Conservation (phyloP, 2,888 invertebrate genomes). For the Papilio protenor region DNA sequence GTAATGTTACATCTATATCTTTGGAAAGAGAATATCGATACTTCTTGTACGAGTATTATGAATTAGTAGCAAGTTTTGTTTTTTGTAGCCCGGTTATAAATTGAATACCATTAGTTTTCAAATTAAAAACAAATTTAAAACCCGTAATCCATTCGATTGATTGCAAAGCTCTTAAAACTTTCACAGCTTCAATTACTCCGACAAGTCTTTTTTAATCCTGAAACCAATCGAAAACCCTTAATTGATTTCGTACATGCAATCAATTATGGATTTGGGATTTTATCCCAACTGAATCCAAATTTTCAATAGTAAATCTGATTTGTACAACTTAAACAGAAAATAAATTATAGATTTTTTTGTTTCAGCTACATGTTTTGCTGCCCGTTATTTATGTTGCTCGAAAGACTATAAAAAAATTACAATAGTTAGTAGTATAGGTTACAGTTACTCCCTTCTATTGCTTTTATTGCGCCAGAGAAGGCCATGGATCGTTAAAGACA, state of each 20-base stretch:
- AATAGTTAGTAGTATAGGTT: no score
- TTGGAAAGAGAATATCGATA: no score
- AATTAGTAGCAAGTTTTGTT: not conserved
- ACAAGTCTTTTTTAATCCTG: constrained; percentile 36
- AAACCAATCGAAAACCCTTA: constrained; percentile 37
- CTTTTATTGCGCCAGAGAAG: no score
- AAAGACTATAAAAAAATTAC: no score
- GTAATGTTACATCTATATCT: not conserved
- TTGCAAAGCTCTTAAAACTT: constrained; percentile 34
- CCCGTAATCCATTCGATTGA: constrained; percentile 21
- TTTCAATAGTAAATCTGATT: not conserved
- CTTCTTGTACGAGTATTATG: no score
- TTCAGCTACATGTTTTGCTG: no score
- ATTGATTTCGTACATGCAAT: constrained; percentile 34
- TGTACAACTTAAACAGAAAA: not conserved
- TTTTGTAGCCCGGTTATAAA: not conserved
- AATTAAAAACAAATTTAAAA: constrained; percentile 23
- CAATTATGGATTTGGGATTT: constrained; percentile 28
- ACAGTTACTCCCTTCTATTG: no score
- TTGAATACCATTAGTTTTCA: not conserved
- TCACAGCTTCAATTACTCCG: constrained; percentile 34
- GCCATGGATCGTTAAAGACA: no score
- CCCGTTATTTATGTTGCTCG: no score
- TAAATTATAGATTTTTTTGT: no score
- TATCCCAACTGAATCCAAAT: not conserved